Evolutionary conservation across 2,797 vertebrate genomes (phyloP).

Genomic region (Naso thynnoides): DNA sequence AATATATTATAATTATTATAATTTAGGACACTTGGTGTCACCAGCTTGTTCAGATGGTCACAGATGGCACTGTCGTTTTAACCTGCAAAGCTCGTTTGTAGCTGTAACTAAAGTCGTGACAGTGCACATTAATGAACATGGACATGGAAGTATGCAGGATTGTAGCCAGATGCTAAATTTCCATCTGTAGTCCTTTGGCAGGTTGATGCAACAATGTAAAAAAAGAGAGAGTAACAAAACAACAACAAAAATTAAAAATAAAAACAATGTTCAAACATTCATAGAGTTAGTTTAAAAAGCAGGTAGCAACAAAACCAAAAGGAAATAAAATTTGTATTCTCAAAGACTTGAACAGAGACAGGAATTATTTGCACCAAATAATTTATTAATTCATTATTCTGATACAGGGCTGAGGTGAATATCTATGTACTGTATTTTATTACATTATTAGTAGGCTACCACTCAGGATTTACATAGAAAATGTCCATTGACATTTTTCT

Average conservation of each 20-base stretch:
- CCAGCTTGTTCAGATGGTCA: not conserved
- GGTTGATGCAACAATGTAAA: no score
- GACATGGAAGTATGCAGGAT: no score
- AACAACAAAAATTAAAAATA: no score
- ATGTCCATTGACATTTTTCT: constrained; percentile 31
- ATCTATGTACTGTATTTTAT: constrained; percentile 50
- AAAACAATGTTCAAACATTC: no score
- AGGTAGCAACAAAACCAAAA: no score
- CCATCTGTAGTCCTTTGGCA: no score
- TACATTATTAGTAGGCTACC: constrained; percentile 58
- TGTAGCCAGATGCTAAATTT: no score
- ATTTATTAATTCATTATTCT: constrained; percentile 67
- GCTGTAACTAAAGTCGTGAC: no score
- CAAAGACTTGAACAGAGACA: constrained; percentile 1
- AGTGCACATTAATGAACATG: no score
- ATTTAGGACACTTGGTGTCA: not conserved
- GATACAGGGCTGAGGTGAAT: constrained; percentile 65
- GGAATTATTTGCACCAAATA: constrained; percentile 55
- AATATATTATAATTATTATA: not conserved
- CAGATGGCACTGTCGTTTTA: not conserved
- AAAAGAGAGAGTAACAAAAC: no score
- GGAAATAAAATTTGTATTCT: no score
- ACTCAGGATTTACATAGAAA: constrained; percentile 59
- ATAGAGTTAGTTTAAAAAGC: no score
- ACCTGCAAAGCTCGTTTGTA: not conserved